Percentiles rank a stretch among this genome's conserved stretches.
phyloP scores from a whole-genome alignment of 2,888 invertebrate species.

The Drosophila mulleri region DNA sequence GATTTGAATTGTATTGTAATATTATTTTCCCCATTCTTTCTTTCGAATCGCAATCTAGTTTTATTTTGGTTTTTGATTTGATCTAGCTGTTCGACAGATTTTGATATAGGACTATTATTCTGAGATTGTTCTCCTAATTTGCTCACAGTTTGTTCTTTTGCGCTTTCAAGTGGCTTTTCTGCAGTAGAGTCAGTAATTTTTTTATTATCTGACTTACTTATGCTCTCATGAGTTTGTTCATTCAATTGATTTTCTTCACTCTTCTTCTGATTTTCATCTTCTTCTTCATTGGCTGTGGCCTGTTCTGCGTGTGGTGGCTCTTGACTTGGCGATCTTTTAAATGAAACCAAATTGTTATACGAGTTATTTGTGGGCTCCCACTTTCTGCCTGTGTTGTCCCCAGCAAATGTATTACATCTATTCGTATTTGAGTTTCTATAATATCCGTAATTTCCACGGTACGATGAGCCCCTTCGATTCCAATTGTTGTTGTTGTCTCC shows the following conservation, averaged over 20 bases:
- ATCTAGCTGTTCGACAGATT: not conserved
- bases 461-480: slow-evolving; percentile 11
- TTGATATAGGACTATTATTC: not conserved
- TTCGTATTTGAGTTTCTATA: slow-evolving; percentile 8
- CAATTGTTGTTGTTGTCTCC: slow-evolving; percentile 8
- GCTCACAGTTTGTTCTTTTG: not conserved
- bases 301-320: not conserved
- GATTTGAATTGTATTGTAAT: not conserved
- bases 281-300: not conserved
- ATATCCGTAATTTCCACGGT: slow-evolving; percentile 20
- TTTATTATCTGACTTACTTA: not conserved
- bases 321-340: too few species aligned
- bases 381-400: not conserved
- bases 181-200: not conserved
- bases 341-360: not conserved
- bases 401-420: not conserved
- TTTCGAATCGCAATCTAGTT: not conserved
- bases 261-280: not conserved
- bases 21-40: not conserved
- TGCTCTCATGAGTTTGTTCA: not conserved
- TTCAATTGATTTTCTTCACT: not conserved
- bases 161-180: not conserved
- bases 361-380: not conserved
- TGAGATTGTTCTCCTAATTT: not conserved
- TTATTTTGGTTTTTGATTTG: not conserved